phyloP scores from a whole-genome alignment of 2,888 invertebrate species.

The Aquatica leii region DNA sequence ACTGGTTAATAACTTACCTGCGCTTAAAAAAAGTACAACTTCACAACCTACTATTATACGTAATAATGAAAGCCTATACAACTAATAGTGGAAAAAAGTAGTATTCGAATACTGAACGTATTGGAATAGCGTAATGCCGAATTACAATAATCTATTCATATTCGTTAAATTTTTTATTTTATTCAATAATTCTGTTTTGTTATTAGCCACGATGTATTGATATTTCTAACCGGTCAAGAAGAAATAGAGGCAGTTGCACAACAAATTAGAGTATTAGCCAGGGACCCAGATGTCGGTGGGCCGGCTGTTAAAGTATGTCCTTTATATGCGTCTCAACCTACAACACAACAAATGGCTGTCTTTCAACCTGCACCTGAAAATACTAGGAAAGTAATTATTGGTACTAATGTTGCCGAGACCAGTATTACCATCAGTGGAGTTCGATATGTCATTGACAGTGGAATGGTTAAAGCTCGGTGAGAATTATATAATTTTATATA shows the following conservation, averaged over 20 bases:
- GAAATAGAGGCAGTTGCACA: slow-evolving; percentile 90
- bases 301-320: slow-evolving; percentile 82
- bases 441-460: slow-evolving; percentile 90
- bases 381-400: slow-evolving; percentile 88
- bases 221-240: slow-evolving; percentile 96
- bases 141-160: no score
- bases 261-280: slow-evolving; percentile 76
- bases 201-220: slow-evolving; percentile 86
- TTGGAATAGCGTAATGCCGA: no score
- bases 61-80: no score
- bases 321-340: slow-evolving; percentile 90
- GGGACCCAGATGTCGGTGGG: slow-evolving; percentile 69
- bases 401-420: slow-evolving; percentile 98
- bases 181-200: slow-evolving; percentile 11
- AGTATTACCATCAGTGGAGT: slow-evolving; percentile 95
- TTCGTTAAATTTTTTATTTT: no score
- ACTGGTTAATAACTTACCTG: no score
- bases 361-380: slow-evolving; percentile 78
- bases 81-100: no score
- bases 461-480: slow-evolving; percentile 88
- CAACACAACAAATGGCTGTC: slow-evolving; percentile 85
- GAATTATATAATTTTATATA: slow-evolving; percentile 30
- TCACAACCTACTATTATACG: no score
- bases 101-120: no score
- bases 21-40: no score